A percentile compares a stretch with the other conserved stretches of the same genome.
These are phyloP conservation scores for Dynastes maya DNA, from an alignment of 2,888 invertebrate genomes.

Conservation along the genomic window DNA sequence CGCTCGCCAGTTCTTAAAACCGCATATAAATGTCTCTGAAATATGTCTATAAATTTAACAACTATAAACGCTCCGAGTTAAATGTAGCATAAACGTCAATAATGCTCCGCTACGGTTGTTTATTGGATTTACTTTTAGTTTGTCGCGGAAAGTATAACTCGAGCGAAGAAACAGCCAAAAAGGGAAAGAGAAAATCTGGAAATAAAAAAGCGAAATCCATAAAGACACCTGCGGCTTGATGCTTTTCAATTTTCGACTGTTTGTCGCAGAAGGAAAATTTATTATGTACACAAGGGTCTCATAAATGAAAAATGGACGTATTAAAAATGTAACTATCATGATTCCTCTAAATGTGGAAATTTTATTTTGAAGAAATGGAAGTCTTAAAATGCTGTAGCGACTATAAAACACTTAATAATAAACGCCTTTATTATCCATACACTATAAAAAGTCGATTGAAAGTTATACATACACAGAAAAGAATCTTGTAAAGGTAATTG, in stretches of 20 bases:
- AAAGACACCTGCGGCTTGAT: slow-evolving; percentile 36
- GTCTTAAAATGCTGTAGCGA: no score
- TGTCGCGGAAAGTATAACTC: slow-evolving; percentile 30
- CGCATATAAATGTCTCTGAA: slow-evolving; percentile 30
- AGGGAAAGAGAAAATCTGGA: slow-evolving; percentile 16
- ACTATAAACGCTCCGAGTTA: slow-evolving; percentile 34
- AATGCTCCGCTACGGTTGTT: slow-evolving; percentile 35
- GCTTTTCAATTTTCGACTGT: slow-evolving; percentile 37
- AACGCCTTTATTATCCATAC: no score
- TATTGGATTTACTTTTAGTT: slow-evolving; percentile 42
- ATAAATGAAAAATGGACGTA: slow-evolving; percentile 22
- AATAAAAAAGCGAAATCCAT: slow-evolving; percentile 28
- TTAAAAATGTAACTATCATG: not conserved
- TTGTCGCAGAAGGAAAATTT: slow-evolving; percentile 31
- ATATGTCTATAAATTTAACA: slow-evolving; percentile 40
- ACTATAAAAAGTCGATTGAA: no score
- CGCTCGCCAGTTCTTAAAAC: slow-evolving; percentile 22
- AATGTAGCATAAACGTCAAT: slow-evolving; percentile 42
- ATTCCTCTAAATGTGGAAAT: no score
- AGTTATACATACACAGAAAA: no score
- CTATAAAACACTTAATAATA: no score
- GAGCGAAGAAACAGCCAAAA: slow-evolving; percentile 1
- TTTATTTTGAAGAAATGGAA: no score
- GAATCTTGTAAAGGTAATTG: no score
- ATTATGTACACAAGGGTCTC: slow-evolving; percentile 27